Evolutionary conservation across 30 jellyfish, hydroid and myxozoan genomes (phyloP).

Genomic region (Sanderia malayensis): DNA sequence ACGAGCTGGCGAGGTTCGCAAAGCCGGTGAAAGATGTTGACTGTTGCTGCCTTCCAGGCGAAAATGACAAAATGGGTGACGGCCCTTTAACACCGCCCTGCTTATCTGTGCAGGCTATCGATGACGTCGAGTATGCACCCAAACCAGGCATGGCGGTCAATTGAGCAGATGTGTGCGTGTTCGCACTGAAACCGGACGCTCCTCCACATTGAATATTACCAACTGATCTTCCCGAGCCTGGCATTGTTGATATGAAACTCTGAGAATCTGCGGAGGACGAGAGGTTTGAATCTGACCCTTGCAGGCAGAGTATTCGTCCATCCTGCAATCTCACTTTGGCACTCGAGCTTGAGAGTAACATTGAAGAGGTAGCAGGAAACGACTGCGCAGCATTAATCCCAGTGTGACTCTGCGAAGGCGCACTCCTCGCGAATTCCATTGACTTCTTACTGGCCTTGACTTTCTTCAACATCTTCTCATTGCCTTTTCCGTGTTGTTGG

Average conservation of each 20-base stretch:
- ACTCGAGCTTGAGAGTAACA: constrained; percentile 65
- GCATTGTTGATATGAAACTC: constrained; percentile 4
- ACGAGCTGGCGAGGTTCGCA: not conserved
- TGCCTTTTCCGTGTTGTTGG: constrained; percentile 33
- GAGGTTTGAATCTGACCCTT: constrained; percentile 26
- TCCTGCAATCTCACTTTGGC: constrained; percentile 73
- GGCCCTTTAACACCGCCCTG: not conserved
- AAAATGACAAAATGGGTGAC: not conserved
- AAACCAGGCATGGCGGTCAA: not conserved
- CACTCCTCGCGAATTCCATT: constrained; percentile 4
- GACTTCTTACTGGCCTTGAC: constrained; percentile 23
- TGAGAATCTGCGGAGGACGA: not conserved
- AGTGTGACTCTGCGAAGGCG: constrained; percentile 4
- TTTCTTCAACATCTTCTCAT: constrained; percentile 29
- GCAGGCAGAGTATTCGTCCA: constrained; percentile 58
- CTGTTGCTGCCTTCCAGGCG: not conserved
- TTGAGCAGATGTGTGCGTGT: not conserved
- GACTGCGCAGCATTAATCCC: constrained; percentile 40
- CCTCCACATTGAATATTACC: not conserved
- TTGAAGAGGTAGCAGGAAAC: constrained; percentile 61
- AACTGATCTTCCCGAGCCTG: constrained; percentile 2
- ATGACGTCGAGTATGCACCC: not conserved
- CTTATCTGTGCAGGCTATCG: not conserved
- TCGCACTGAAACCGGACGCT: not conserved
- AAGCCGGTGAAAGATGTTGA: not conserved